These are phyloP conservation scores for Anhinga anhinga DNA, from an alignment of 2,113 vertebrate genomes.

Conservation along the genomic window DNA sequence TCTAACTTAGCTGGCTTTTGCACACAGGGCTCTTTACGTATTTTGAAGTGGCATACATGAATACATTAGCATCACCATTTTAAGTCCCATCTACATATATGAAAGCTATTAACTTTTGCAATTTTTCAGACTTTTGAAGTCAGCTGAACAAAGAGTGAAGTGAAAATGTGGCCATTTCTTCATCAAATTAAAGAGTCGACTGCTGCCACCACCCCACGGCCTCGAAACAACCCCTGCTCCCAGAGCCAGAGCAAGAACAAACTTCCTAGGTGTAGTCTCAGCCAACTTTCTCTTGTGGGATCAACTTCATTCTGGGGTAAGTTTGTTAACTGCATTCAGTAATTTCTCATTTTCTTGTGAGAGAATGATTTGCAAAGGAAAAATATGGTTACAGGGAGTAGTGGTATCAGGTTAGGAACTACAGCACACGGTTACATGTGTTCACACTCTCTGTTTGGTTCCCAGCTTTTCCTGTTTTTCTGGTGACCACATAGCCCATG, in stretches of 20 bases:
- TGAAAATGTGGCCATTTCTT: background rate
- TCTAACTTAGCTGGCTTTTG: background rate
- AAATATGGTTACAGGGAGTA: background rate
- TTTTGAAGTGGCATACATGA: background rate
- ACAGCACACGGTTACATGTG: accelerated
- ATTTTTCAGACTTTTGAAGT: background rate
- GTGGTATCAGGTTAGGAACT: background rate
- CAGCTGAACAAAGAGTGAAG: background rate
- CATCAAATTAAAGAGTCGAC: background rate
- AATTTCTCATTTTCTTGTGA: background rate
- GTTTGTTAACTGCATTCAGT: background rate
- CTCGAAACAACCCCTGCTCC: background rate
- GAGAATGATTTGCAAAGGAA: background rate
- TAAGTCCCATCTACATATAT: background rate
- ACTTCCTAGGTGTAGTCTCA: background rate
- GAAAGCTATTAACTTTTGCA: background rate
- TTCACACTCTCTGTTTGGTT: background rate
- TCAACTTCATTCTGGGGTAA: background rate
- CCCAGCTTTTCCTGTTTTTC: background rate
- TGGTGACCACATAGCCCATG: background rate
- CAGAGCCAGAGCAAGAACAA: background rate
- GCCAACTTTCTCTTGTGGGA: background rate
- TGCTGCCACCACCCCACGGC: background rate
- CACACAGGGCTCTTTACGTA: background rate
- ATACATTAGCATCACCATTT: background rate